These are phyloP conservation scores for Pristionchus maxplancki DNA, from an alignment of 2,888 invertebrate genomes.

Conservation along the genomic window DNA sequence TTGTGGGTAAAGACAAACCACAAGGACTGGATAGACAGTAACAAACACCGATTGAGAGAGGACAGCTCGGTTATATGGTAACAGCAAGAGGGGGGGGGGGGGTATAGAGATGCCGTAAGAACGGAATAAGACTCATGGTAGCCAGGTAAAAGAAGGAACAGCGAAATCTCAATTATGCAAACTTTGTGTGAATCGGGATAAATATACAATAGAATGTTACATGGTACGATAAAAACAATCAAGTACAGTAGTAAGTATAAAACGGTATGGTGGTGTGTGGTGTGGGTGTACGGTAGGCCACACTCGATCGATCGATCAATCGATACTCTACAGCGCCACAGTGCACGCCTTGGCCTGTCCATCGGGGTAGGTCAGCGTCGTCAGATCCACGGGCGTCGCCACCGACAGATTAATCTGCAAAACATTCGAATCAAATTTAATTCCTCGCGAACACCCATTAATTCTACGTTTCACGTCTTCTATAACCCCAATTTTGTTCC, in stretches of 20 bases:
- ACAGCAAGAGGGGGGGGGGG: neutral
- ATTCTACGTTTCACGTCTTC: neutral
- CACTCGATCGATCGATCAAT: too few species aligned
- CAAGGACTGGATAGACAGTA: neutral
- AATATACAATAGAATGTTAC: neutral
- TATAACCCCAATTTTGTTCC: neutral
- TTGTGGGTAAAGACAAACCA: neutral
- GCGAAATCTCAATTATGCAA: slow-evolving; percentile 23
- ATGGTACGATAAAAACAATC: neutral
- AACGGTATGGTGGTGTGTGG: neutral
- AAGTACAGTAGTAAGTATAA: slow-evolving; percentile 27
- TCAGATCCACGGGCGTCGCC: slow-evolving; percentile 6
- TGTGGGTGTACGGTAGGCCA: neutral
- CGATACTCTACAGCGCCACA: neutral
- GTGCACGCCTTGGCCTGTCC: slow-evolving; percentile 32
- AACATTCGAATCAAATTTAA: neutral
- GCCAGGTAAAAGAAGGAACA: neutral
- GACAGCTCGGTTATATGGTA: slow-evolving; percentile 3
- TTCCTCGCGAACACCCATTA: neutral
- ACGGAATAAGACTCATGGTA: neutral
- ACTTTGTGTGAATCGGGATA: neutral
- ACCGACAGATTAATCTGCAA: slow-evolving; percentile 25
- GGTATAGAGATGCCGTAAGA: neutral
- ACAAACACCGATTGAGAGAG: slow-evolving; percentile 33
- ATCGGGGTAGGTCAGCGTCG: slow-evolving; percentile 1